Conservation (phyloP, 2,888 invertebrate genomes). For the Hetaerina titia region DNA sequence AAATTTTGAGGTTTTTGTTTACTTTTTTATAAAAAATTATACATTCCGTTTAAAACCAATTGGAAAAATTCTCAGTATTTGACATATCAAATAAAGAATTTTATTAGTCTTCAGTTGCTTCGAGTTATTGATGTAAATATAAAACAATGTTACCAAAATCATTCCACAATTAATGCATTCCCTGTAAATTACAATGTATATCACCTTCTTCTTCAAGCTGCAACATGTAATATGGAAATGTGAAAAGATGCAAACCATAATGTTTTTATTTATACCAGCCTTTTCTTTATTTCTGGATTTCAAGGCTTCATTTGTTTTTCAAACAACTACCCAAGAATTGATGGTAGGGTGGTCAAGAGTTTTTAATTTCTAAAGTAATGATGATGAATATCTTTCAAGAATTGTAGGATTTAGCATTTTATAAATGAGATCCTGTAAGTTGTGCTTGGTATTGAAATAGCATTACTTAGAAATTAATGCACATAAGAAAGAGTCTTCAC, state of each 20-base stretch:
- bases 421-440: constrained; percentile 61
- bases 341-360: constrained; percentile 18
- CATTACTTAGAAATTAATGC: constrained; percentile 52
- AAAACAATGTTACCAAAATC: constrained; percentile 47
- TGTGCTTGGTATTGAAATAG: constrained; percentile 50
- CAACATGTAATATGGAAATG: constrained; percentile 56
- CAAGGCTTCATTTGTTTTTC: background rate
- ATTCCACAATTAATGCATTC: constrained; percentile 56
- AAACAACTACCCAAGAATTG: background rate
- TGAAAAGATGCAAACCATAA: constrained; percentile 49
- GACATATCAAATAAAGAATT: constrained; percentile 65
- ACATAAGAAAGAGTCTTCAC: constrained; percentile 42
- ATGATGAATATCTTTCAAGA: constrained; percentile 30
- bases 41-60: constrained; percentile 39
- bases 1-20: constrained; percentile 9
- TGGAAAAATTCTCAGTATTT: constrained; percentile 60
- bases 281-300: constrained; percentile 54
- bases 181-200: constrained; percentile 40
- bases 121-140: constrained; percentile 51
- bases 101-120: constrained; percentile 44
- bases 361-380: constrained; percentile 35
- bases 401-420: constrained; percentile 43
- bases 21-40: background rate
- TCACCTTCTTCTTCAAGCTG: constrained; percentile 35
- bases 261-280: constrained; percentile 54